A percentile compares a stretch with the other conserved stretches of the same genome.
Evolutionary conservation across 2,888 invertebrate genomes (phyloP).

Genomic region (Calameuta idolon): DNA sequence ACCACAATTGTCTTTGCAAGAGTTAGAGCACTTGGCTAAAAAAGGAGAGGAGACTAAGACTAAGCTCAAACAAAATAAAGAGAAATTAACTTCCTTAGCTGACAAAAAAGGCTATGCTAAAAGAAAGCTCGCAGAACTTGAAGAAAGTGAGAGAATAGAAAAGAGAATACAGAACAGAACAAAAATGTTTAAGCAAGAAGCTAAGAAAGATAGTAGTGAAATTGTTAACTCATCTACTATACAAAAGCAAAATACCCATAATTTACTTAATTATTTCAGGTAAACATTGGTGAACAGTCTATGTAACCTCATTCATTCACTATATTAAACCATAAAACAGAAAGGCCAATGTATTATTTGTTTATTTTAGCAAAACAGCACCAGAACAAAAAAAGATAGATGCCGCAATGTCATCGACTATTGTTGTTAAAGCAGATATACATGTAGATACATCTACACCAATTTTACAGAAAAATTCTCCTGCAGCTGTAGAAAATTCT

Average conservation of each 20-base stretch:
- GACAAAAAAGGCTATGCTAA: conserved; percentile 74
- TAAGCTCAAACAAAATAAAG: conserved; percentile 35
- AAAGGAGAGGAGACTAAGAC: conserved; percentile 29
- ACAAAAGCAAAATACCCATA: conserved; percentile 33
- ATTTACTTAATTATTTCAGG: conserved; percentile 56
- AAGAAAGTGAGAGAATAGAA: conserved; percentile 72
- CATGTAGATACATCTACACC: conserved; percentile 29
- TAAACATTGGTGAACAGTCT: conserved; percentile 24
- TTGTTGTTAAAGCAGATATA: conserved; percentile 54
- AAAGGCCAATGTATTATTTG: conserved; percentile 9
- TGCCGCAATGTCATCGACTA: conserved; percentile 32
- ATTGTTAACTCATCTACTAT: conserved; percentile 16
- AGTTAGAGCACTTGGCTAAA: conserved; percentile 20
- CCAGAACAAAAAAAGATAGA: conserved; percentile 41
- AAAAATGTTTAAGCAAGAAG: conserved; percentile 70
- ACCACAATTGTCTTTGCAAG: conserved; percentile 10
- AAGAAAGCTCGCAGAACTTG: conserved; percentile 71
- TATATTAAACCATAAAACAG: neutral
- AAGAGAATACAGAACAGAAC: conserved; percentile 73
- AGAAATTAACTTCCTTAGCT: conserved; percentile 70
- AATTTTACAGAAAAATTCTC: conserved; percentile 1
- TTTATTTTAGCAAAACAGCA: conserved; percentile 40
- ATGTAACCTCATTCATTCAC: neutral
- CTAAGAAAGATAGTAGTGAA: conserved; percentile 56
- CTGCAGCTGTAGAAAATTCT: conserved; percentile 5